Base-by-base conservation (phyloP, 2,888 invertebrate species). In the Chalcosyrphus nemorum region DNA sequence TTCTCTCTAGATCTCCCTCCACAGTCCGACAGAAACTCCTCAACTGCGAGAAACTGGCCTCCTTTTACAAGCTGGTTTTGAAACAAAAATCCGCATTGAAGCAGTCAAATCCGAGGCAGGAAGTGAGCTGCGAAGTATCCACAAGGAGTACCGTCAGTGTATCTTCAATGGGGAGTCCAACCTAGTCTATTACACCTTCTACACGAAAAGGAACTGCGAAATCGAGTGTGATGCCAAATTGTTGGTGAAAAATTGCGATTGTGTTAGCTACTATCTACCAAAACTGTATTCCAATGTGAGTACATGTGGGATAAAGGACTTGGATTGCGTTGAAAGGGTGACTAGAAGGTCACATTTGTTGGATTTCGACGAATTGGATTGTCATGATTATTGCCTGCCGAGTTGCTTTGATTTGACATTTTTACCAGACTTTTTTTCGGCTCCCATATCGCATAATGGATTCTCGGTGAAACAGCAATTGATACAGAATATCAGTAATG, bases 141-240 rank as follows among this genome's bases (percentile, higher is more conserved):
- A 61, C 7, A 66, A 86, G 57, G 75, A 86, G 43, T 87, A 87
- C 61, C 92, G 96, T 29, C 93, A 94, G 11, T 96, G 96, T 87
- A 93, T 95, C 71, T 96, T 96, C 89, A 93, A 94, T 0, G 92
- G 93, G 45, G 96, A 97, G 91, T 93, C 94, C 41, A 92, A 93
- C 38, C 91, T 96, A 61, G 92, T 93, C 2, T 96, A 95, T 89
- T 91, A 88, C 89, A 92, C 94, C 87, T 95, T 95, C 1, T 96
- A 96, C 90, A 95, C 96, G 0, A 94, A 95, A 89, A 93, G 94
- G 82, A 96, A 96, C 89, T 96, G 96, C 88, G 93, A 94, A 89
- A 93, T 95, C 91, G 96, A 96, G 90, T 96, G 96, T 90, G 94
- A 95, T 89, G 95, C 96, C 0, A 94, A 93, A 86, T 94, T 95